Evolutionary conservation across 2,888 invertebrate species (phyloP).

Genomic region (Bedellia somnulentella): DNA sequence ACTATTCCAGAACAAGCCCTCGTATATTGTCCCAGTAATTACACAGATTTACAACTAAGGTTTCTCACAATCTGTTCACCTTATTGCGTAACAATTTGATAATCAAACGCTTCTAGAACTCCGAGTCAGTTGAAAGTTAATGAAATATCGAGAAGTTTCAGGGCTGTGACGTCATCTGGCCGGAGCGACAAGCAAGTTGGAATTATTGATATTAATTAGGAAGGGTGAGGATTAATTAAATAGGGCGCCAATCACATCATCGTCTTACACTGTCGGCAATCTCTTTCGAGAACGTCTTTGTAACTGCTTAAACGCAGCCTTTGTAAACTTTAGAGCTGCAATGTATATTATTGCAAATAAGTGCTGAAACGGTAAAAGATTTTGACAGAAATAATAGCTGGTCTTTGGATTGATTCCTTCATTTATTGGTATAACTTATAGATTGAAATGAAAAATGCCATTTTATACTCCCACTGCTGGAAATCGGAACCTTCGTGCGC

Average conservation of each 20-base stretch:
- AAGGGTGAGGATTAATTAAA: slow-evolving; percentile 54
- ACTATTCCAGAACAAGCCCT: too few species aligned
- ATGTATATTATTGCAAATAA: too few species aligned
- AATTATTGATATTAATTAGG: slow-evolving; percentile 60
- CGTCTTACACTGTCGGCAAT: slow-evolving; percentile 37
- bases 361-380: background rate
- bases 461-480: too few species aligned
- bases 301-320: slow-evolving; percentile 8
- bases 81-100: slow-evolving; percentile 7
- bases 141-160: slow-evolving; percentile 2
- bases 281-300: slow-evolving; percentile 45
- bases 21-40: background rate
- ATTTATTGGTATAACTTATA: background rate
- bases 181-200: slow-evolving; percentile 29
- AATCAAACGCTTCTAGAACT: slow-evolving; percentile 3
- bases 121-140: slow-evolving; percentile 17
- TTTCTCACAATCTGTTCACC: background rate
- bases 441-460: background rate
- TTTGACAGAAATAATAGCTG: background rate
- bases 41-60: background rate
- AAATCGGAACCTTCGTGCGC: too few species aligned
- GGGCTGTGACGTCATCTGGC: slow-evolving; percentile 41
- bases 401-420: too few species aligned
- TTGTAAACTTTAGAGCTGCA: background rate
- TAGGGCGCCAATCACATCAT: slow-evolving; percentile 53